Evolutionary conservation across 2,113 vertebrate genomes (phyloP), one percentile per base, ranked within the genome.

Genomic region (Trinectes maculatus): DNA sequence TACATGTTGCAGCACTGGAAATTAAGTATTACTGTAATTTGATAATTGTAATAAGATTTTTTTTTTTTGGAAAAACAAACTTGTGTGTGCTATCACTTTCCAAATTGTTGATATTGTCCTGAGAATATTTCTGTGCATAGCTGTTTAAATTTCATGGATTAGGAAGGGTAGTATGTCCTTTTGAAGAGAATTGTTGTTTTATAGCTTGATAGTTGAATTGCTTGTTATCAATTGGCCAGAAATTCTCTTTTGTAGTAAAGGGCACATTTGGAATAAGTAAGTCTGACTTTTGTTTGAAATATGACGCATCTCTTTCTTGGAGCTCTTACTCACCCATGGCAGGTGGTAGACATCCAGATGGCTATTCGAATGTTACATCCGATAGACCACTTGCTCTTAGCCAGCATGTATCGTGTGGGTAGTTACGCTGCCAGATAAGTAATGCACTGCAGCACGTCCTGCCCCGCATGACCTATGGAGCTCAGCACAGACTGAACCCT

Each of bases 331-430:
- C 75, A 85, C 57, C 64, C 76, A 36, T 48, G 10, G 48, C 71
- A 73, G 71, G 78, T 79, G 83, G 76, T 74, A 77, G 79, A 82
- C 56, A 63, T 66, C 75, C 77, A 87, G 82, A 83, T 69, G 84
- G 82, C 75, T 62, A 61, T 60, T 73, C 59, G 57, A 76, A 70
- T 65, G 69, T 67, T 71, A 48, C 43, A 47, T 74, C 46, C 42
- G 22, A 22, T 72, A 40, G 62, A 77, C 67, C 60, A 42, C 55
- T 75, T 21, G 51, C 56, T 74, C 43, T 61, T 61, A 22, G 53
- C 63, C 60, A 55, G 55, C 48, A 22, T 68, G 67, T 16, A 26
- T 67, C 48, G 60, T 10, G 63, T 48, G 52, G 26, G n/a, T 61
- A 60, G 39, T 51, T 69, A 55, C 36, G 1, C 44, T 63, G 49